phyloP scores from a whole-genome alignment of 2,797 vertebrate species.

The Emys orbicularis region DNA sequence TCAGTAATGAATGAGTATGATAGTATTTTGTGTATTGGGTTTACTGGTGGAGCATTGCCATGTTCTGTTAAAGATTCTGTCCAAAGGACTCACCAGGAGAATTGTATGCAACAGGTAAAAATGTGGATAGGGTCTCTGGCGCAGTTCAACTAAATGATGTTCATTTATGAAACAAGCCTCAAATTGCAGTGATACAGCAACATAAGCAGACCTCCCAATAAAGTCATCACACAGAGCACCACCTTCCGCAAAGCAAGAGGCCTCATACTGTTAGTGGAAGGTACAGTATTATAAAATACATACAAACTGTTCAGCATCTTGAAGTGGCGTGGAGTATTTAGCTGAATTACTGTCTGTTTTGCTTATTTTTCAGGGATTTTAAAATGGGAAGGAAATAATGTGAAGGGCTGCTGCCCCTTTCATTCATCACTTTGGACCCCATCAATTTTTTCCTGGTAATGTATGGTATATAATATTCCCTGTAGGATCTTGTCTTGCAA shows the following conservation, averaged over 20 bases:
- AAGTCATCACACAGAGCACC: not conserved
- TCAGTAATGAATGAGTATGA: not conserved
- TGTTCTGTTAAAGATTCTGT: not conserved
- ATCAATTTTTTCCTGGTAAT: not conserved
- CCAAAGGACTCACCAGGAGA: not conserved
- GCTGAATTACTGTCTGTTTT: not conserved
- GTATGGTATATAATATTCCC: not conserved
- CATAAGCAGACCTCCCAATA: not conserved
- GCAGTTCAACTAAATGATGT: not conserved
- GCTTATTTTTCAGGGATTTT: conserved; percentile 35
- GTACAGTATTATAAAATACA: conserved; percentile 46
- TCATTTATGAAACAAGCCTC: not conserved
- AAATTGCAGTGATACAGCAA: not conserved
- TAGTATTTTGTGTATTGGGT: not conserved
- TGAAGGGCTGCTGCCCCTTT: not conserved
- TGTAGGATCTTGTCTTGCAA: not conserved
- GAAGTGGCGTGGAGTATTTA: not conserved
- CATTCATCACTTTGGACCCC: not conserved
- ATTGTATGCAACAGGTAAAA: not conserved
- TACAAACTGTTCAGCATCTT: conserved; percentile 25
- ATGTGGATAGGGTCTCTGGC: not conserved
- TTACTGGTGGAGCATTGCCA: not conserved
- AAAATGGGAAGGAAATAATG: not conserved
- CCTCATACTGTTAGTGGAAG: conserved; percentile 25
- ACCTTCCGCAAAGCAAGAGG: not conserved